Base-by-base conservation (phyloP, 2,797 vertebrate genomes). In the Poecile montanus region DNA sequence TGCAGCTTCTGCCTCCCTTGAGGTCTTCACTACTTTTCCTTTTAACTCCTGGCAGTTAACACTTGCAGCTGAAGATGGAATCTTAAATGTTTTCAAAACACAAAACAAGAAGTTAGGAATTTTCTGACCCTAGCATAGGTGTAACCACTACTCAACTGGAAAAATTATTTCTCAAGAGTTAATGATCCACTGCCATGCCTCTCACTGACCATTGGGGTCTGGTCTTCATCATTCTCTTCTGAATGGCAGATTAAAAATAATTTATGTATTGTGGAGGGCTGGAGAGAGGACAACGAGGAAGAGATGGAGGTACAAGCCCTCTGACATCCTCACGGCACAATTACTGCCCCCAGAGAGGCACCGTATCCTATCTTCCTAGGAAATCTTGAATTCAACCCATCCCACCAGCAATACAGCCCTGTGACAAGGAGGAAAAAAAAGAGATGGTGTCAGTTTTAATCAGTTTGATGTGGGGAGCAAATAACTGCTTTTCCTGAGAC, bases 261-360 rank as follows among this genome's bases (percentile, higher is more conserved):
- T 53, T 54, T n/a, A 26, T 60, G 13, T 27, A 29, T 19, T 12
- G 15, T 15, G 14, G 86, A 58, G 25, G 21, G 30, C 19, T 44
- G 50, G 50, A 68, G 54, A 50, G 18, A 42, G 56, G 56, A 60
- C 21, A 22, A 6, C 0, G 0, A 72, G 22, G 30, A 56, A 29
- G 17, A 87, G 38, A 30, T 1, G 3, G 34, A 58, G 68, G 30
- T 19, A 15, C 29, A 36, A 90, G 19, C 7, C 13, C 27, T 34
- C n/a, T 3, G 18, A 47, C 5, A 50, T 34, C 29, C 45, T 38
- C 71, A n/a, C 0, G 0, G 51, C 63, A 38, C 7, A 4, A 48
- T 7, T 22, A 32, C 23, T 58, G 29, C 14, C 47, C 36, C 42
- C 26, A 19, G 15, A 63, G 56, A 44, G 50, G n/a, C 30, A 77